Percentiles rank a stretch among this genome's conserved stretches.
Conservation (phyloP, 2,888 invertebrate species). For the Xylota segnis region DNA sequence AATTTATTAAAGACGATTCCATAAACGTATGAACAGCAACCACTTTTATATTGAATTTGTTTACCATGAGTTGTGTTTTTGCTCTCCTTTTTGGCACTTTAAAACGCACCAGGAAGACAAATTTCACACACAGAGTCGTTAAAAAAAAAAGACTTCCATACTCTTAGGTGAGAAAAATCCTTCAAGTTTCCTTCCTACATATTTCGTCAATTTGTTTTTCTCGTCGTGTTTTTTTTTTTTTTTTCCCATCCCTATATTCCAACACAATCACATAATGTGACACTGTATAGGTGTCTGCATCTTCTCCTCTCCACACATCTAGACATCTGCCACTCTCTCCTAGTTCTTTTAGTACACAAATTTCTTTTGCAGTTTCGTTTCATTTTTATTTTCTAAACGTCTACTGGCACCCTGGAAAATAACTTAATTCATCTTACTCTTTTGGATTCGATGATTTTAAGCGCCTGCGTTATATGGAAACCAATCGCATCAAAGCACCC, state of each 20-base stretch:
- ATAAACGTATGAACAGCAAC: constrained; percentile 61
- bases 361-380: constrained; percentile 70
- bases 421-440: constrained; percentile 77
- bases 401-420: constrained; percentile 74
- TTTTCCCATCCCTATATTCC: constrained; percentile 14
- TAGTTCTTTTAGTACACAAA: constrained; percentile 61
- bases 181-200: constrained; percentile 62
- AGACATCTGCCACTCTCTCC: constrained; percentile 63
- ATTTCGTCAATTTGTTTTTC: constrained; percentile 68
- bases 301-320: constrained; percentile 40
- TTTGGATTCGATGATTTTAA: constrained; percentile 85
- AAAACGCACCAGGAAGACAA: constrained; percentile 36
- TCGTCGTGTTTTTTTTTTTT: constrained; percentile 30
- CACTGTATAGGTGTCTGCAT: constrained; percentile 37
- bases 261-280: constrained; percentile 35
- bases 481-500: constrained; percentile 86
- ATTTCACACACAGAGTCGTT: constrained; percentile 10
- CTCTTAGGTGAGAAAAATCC: constrained; percentile 48
- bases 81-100: not conserved
- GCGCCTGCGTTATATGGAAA: constrained; percentile 85
- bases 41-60: constrained; percentile 64
- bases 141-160: constrained; percentile 8
- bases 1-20: constrained; percentile 65
- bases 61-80: constrained; percentile 51
- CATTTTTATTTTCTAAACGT: constrained; percentile 66